Evolutionary conservation across 2,797 vertebrate species (phyloP), one percentile per base, ranked within the genome.

Genomic region (Notamacropus eugenii): DNA sequence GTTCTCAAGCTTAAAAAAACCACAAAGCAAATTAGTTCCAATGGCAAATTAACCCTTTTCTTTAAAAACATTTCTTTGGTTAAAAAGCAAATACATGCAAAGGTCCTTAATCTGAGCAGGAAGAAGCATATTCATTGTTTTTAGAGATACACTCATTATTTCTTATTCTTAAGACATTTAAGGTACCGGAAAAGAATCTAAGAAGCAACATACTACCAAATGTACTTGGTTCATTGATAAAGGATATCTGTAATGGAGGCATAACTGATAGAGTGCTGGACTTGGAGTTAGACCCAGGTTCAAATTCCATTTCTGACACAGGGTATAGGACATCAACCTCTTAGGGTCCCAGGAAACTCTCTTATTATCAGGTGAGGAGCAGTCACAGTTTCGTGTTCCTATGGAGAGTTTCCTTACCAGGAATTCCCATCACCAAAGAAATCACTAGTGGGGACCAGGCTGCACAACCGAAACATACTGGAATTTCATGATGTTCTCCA

Each of bases 1-100:
- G 24, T 87, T 46, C 24, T 29, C 16, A 93, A 96, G n/a, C 24
- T 94, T 54, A 92, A 96, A 95, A 67, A 95, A 95, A 92, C 93
- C 82, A 95, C 12, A 94, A 87, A 67, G 29, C 92, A 92, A 96
- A 93, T 46, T 46, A 50, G 22, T 96, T 97, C 57, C 27, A 90
- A 28, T 67, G 90, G 55, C 6, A 90, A 55, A 54, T 91, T 95
- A 19, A 5, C 95, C 24, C 14, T 12, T 93, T 34, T 19, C 67
- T 55, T 96, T 93, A 54, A 96, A 92, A 59, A 93, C 5, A 94
- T 22, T 92, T 97, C 74, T 91, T 1, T 40, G 93, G 62, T 91
- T 94, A 50, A 95, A 62, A 97, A 95, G 46, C 22, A 62, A 94
- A 54, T 12, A 92, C 0, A 12, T 87, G 3, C 40, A n/a, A 95